phyloP scores from a whole-genome alignment of 2,113 vertebrate species.

The Hipposideros armiger region DNA sequence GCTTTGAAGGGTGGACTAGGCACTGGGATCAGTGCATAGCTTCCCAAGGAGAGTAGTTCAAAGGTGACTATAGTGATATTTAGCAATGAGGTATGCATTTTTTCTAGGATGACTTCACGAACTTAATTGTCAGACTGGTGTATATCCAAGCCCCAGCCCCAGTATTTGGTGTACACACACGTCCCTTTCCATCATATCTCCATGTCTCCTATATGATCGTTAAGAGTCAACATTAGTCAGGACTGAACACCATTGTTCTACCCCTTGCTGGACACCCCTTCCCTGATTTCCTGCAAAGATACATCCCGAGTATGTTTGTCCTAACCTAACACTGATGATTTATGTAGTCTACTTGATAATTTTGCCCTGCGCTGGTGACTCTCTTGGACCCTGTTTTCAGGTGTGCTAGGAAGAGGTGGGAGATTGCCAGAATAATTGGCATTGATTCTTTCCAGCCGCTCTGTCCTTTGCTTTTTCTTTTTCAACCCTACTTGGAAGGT shows the following conservation, averaged over 20 bases:
- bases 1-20: no score
- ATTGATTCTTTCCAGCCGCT: neutral
- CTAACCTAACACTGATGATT: neutral
- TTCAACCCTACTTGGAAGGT: neutral
- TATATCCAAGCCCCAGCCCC: neutral
- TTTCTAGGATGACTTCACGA: no score
- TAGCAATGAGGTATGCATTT: no score
- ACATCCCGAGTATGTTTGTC: neutral
- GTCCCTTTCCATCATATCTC: neutral
- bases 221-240: neutral
- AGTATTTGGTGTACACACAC: neutral
- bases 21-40: no score
- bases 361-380: neutral
- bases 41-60: no score
- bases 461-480: neutral
- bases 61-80: no score
- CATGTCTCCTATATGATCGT: neutral
- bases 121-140: no score
- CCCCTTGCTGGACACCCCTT: neutral
- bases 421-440: neutral
- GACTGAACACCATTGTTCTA: neutral
- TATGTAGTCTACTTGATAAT: neutral
- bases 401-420: neutral
- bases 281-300: neutral
- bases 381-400: neutral